Evolutionary conservation across 2,797 vertebrate genomes (phyloP), one percentile per base, ranked within the genome.

Genomic region (Acestrorhynchus altus): DNA sequence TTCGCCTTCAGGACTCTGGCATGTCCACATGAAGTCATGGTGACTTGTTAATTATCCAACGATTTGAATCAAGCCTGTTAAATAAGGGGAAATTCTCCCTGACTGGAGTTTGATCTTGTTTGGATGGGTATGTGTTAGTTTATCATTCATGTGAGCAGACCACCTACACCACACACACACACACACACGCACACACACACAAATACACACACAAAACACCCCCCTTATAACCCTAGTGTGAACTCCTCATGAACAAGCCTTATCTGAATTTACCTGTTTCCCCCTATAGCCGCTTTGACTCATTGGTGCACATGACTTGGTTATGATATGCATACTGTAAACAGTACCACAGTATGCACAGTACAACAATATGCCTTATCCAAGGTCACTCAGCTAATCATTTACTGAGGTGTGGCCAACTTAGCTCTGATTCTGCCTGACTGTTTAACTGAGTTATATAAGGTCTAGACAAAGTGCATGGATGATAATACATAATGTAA

Each of bases 341-440:
- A 47, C 13, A 39, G n/a, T 10, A 12, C 16, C 8, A 13, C 60
- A 67, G 22, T 76, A 3, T 8, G n/a, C 5, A 20, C 60, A 24
- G 24, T 77, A 40, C 40, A 24, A 13, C 7, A 12, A 51, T 66
- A 24, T 47, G 26, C 46, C 42, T 46, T 16, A 16, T 31, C 12
- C 60, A 63, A 63, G 60, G 60, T 67, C 64, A 67, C n/a, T 2
- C 2, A 39, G n/a, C 47, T 22, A 77, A 70, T 68, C 9, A 77
- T 77, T 77, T 40, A 77, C 66, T 51, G n/a, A 52, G 28, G 66
- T 12, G 22, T 67, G 39, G 46, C 31, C 2, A 13, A 54, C 39
- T n/a, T 18, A 22, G 49, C 47, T n/a, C 18, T 69, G 26, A 52
- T 20, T 52, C 31, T 39, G 15, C 12, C 9, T 59, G 28, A 16